Evolutionary conservation across 2,113 vertebrate genomes (phyloP).

Genomic region (Poecilia latipinna): DNA sequence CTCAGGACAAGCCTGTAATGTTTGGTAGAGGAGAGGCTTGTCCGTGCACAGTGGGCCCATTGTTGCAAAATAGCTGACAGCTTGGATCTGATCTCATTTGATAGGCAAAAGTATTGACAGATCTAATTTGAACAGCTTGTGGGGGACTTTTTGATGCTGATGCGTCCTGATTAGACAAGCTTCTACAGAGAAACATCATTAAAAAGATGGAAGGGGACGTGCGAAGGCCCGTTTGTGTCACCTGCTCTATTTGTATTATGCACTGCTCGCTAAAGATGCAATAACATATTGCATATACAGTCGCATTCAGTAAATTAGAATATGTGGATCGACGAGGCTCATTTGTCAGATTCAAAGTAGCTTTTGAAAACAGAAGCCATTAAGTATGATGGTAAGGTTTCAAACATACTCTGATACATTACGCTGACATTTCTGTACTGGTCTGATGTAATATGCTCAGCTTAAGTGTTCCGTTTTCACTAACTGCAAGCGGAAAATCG

Average conservation of each 20-base stretch:
- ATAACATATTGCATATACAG: background rate
- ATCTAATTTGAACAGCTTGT: conserved; percentile 36
- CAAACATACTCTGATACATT: background rate
- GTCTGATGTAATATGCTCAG: background rate
- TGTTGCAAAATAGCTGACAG: conserved; percentile 75
- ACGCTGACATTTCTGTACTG: background rate
- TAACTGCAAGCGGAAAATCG: background rate
- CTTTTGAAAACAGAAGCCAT: background rate
- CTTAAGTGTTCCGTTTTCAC: background rate
- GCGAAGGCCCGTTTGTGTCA: background rate
- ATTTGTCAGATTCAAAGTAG: background rate
- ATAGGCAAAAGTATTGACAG: conserved; percentile 54
- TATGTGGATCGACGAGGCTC: background rate
- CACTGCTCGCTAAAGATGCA: background rate
- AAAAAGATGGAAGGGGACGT: background rate
- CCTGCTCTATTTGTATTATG: background rate
- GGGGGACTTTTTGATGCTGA: conserved; percentile 1
- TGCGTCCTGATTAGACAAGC: background rate
- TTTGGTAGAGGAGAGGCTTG: conserved; percentile 14
- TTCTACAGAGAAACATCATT: background rate
- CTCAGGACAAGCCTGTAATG: conserved; percentile 27
- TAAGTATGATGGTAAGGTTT: background rate
- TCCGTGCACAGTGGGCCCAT: conserved; percentile 13
- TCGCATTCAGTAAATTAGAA: background rate
- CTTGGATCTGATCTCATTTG: conserved; percentile 49